Evolutionary conservation across 2,888 invertebrate genomes (phyloP).

Genomic region (Plagiodera versicolora): DNA sequence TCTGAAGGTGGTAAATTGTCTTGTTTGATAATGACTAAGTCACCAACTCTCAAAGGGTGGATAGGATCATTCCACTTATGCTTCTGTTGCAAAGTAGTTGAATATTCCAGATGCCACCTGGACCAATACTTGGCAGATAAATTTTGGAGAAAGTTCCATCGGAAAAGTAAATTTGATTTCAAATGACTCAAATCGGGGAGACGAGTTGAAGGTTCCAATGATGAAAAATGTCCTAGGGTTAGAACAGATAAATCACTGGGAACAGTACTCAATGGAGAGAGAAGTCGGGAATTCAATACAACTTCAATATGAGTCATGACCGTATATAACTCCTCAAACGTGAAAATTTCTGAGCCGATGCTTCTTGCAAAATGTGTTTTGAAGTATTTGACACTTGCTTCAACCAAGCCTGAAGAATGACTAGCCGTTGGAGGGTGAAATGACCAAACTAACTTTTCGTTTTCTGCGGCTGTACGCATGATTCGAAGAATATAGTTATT

Average conservation of each 20-base stretch:
- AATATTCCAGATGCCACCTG: not conserved
- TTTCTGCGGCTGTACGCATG: slow-evolving; percentile 5
- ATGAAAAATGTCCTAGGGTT: slow-evolving; percentile 17
- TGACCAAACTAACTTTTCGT: slow-evolving; percentile 12
- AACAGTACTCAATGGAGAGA: slow-evolving; percentile 18
- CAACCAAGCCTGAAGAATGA: slow-evolving; percentile 23
- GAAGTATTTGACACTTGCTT: slow-evolving; percentile 24
- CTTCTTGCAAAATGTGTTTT: slow-evolving; percentile 23
- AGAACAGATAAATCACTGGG: slow-evolving; percentile 17
- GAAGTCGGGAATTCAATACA: slow-evolving; percentile 22
- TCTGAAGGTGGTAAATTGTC: not conserved
- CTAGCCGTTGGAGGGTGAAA: slow-evolving; percentile 24
- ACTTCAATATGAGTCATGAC: slow-evolving; percentile 19
- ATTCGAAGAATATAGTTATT: slow-evolving; percentile 13
- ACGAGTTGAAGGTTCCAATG: not conserved
- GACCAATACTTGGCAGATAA: not conserved
- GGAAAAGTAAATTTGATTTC: not conserved
- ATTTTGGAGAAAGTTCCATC: not conserved
- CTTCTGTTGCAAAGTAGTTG: not conserved
- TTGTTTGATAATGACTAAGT: no score
- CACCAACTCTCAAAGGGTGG: no score
- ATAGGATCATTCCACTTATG: not conserved
- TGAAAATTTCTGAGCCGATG: slow-evolving; percentile 20
- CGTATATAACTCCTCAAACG: slow-evolving; percentile 23
- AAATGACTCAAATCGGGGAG: not conserved